phyloP scores from a whole-genome alignment of 2,113 vertebrate genomes.

The Dicaeum eximium region DNA sequence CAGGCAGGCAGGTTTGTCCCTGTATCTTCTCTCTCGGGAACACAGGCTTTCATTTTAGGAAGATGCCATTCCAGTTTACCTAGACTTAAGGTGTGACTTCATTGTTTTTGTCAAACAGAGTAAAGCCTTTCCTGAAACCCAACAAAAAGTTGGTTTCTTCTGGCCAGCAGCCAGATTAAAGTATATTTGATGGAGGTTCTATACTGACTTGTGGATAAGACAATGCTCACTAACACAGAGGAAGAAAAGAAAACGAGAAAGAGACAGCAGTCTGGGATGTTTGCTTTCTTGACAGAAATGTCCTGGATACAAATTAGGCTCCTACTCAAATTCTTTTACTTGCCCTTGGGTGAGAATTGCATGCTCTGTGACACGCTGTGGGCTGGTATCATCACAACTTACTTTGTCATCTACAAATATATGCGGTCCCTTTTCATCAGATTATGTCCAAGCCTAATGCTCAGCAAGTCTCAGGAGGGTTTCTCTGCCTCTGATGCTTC shows the following conservation, averaged over 20 bases:
- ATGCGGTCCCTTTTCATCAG: not conserved
- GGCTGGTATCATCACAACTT: not conserved
- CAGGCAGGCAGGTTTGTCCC: fast-evolving
- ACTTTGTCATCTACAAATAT: not conserved
- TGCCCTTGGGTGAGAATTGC: not conserved
- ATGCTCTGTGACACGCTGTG: fast-evolving
- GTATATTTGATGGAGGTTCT: not conserved
- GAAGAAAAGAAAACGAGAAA: not conserved
- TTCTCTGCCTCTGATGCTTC: not conserved
- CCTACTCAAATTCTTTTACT: not conserved
- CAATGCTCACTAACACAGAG: fast-evolving
- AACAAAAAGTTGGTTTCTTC: not conserved
- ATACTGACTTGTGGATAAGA: not conserved
- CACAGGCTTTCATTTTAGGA: not conserved
- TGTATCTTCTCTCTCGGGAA: not conserved
- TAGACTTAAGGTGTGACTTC: not conserved
- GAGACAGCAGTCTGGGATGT: not conserved
- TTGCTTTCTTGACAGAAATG: not conserved
- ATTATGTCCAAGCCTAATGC: not conserved
- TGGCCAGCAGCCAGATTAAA: not conserved
- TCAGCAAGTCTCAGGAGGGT: not conserved
- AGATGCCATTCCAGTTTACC: not conserved
- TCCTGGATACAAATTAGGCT: not conserved
- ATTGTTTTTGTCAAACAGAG: not conserved
- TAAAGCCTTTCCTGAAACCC: not conserved